These are phyloP conservation scores for Carassius carassius DNA, from an alignment of 2,113 vertebrate species.

Conservation along the genomic window DNA sequence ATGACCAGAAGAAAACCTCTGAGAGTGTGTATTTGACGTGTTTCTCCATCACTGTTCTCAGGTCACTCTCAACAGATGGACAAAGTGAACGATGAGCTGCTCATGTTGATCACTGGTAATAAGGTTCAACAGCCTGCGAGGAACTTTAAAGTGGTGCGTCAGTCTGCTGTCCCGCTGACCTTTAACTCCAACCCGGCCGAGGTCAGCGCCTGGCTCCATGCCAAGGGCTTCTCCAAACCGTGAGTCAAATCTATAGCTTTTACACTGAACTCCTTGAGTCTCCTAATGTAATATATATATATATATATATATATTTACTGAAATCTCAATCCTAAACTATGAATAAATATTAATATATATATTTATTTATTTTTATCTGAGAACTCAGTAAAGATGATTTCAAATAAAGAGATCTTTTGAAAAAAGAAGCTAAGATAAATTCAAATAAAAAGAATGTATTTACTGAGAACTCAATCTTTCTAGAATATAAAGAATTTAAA, in stretches of 20 bases:
- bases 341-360: no score
- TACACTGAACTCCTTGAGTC: no score
- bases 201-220: conserved; percentile 85
- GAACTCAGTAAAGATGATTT: no score
- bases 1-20: neutral
- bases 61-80: conserved; percentile 85
- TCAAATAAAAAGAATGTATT: no score
- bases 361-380: no score
- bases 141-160: conserved; percentile 82
- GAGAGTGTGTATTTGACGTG: no score
- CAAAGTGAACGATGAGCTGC: conserved; percentile 85
- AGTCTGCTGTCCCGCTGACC: conserved; percentile 74
- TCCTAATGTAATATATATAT: no score
- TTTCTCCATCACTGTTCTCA: conserved; percentile 46
- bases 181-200: conserved; percentile 79
- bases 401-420: no score
- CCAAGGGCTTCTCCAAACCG: conserved; percentile 86
- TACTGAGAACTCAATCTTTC: neutral
- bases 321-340: no score
- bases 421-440: no score
- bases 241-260: conserved; percentile 68
- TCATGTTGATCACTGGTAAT: conserved; percentile 81
- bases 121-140: conserved; percentile 75
- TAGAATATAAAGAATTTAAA: neutral
- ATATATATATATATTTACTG: no score